These are phyloP conservation scores for Nasonia giraulti DNA, from an alignment of 1,140 invertebrate species.

Conservation along the genomic window DNA sequence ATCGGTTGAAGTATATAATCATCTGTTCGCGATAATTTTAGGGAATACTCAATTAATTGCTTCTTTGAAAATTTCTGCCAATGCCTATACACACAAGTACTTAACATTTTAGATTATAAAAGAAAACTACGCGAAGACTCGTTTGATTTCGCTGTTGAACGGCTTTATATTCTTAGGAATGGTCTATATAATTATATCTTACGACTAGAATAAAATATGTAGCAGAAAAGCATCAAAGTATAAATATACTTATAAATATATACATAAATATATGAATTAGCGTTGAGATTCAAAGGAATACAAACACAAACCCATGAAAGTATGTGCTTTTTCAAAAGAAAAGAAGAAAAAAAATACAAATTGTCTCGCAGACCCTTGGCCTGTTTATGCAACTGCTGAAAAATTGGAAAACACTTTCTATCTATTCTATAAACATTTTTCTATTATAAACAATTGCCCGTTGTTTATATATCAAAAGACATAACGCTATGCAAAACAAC, in stretches of 20 bases:
- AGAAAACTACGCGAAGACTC: conserved; percentile 26
- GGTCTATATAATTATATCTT: conserved; percentile 7
- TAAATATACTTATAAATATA: conserved; percentile 58
- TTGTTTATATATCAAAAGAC: conserved; percentile 7
- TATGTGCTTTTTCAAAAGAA: conserved; percentile 66
- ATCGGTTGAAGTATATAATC: neutral
- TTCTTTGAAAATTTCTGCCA: conserved; percentile 19
- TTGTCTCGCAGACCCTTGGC: conserved; percentile 29
- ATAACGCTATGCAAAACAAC: neutral
- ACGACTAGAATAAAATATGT: conserved; percentile 33
- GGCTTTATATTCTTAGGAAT: conserved; percentile 49
- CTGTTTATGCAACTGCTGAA: conserved; percentile 18
- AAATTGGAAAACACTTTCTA: conserved; percentile 35
- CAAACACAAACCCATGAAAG: conserved; percentile 73
- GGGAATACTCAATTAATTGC: conserved; percentile 33
- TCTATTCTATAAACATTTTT: conserved; percentile 38
- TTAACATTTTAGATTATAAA: neutral
- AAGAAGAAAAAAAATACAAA: conserved; percentile 25
- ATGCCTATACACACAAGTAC: conserved; percentile 32
- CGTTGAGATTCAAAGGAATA: conserved; percentile 63
- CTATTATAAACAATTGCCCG: conserved; percentile 38
- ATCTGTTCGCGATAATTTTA: conserved; percentile 35
- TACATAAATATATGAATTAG: conserved; percentile 66
- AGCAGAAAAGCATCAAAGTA: conserved; percentile 48
- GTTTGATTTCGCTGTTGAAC: conserved; percentile 56